Evolutionary conservation across 2,113 vertebrate species (phyloP).

Genomic region (Hydrolagus affinis): DNA sequence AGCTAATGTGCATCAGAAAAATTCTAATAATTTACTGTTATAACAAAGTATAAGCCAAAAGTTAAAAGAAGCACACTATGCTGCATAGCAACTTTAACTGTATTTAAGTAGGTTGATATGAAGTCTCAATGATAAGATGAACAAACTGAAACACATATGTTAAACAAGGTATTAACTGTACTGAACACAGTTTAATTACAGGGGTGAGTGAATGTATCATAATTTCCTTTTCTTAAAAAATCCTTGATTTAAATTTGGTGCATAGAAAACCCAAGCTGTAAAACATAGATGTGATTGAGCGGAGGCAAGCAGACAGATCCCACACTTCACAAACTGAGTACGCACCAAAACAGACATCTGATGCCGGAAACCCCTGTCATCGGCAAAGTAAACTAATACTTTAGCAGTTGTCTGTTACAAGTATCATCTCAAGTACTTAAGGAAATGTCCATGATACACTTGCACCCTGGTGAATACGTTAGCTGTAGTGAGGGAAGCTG

Average conservation of each 20-base stretch:
- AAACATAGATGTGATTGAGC: neutral
- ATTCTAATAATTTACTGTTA: no score
- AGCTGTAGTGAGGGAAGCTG: conserved; percentile 24
- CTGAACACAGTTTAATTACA: neutral
- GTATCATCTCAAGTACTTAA: conserved; percentile 33
- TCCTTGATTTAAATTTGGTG: neutral
- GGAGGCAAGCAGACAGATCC: neutral
- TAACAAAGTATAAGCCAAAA: neutral
- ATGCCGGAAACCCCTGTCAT: neutral
- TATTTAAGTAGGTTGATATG: neutral
- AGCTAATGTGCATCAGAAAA: no score
- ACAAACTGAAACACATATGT: neutral
- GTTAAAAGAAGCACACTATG: neutral
- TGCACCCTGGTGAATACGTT: neutral
- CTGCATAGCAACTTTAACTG: neutral
- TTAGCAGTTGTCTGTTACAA: conserved; percentile 37
- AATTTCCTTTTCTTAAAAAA: neutral
- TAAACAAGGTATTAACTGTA: neutral
- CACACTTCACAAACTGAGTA: neutral
- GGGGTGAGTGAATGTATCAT: neutral
- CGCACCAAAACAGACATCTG: neutral
- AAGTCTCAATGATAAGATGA: neutral
- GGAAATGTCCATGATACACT: conserved; percentile 12
- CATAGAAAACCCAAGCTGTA: neutral
- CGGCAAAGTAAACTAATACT: conserved; percentile 26